Evolutionary conservation across 1,140 invertebrate species (phyloP).

Genomic region (Ruditapes philippinarum): DNA sequence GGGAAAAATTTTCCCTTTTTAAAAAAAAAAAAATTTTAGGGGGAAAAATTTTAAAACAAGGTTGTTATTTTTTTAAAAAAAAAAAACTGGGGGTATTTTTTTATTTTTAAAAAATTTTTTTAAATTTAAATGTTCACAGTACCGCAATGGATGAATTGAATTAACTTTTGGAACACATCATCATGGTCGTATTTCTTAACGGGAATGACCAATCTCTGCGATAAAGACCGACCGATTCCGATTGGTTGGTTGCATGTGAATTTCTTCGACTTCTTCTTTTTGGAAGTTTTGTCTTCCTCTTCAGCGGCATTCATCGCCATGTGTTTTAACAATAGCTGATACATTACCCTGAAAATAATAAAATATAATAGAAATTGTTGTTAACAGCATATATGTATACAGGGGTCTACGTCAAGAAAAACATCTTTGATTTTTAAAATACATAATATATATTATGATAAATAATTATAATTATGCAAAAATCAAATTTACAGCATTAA

Average conservation of each 20-base stretch:
- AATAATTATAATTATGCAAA: not conserved
- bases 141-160: slow-evolving; percentile 58
- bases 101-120: too few relatives aligned
- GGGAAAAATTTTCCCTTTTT: too few relatives aligned
- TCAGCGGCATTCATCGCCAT: not conserved
- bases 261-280: slow-evolving; percentile 23
- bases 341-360: slow-evolving; percentile 66
- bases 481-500: not conserved
- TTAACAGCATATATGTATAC: too few relatives aligned
- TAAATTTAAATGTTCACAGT: slow-evolving; percentile 38
- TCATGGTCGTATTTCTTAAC: slow-evolving; percentile 50
- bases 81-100: too few relatives aligned
- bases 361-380: not conserved
- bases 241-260: not conserved
- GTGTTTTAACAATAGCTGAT: slow-evolving; percentile 68
- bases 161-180: slow-evolving; percentile 32
- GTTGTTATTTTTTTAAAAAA: too few relatives aligned
- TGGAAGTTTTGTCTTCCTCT: not conserved
- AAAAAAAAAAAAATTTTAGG: too few relatives aligned
- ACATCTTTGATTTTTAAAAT: too few relatives aligned
- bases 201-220: slow-evolving; percentile 33
- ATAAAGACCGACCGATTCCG: slow-evolving; percentile 17
- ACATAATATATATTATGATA: not conserved
- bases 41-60: too few relatives aligned
- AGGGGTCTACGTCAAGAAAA: too few relatives aligned